Conservation (phyloP, 37 sponge, comb jelly and placozoan genomes). For the Beroe forskalii region DNA sequence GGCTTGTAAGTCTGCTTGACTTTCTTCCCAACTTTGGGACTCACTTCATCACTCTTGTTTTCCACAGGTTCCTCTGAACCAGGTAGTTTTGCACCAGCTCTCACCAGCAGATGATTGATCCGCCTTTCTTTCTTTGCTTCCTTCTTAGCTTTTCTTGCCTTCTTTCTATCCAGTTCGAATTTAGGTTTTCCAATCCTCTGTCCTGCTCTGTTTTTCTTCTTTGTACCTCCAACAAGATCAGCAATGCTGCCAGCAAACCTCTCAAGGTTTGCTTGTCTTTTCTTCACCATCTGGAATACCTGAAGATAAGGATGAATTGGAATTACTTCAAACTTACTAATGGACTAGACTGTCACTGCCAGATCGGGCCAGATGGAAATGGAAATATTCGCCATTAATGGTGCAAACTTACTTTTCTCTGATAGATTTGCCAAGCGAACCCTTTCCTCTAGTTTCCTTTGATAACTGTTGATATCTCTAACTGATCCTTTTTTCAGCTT, state of each 20-base stretch:
- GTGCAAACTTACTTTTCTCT: background rate
- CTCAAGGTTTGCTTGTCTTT: constrained; percentile 60
- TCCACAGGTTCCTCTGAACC: background rate
- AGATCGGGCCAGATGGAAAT: too few species aligned
- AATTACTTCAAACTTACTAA: too few species aligned
- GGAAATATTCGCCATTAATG: too few species aligned
- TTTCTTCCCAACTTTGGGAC: background rate
- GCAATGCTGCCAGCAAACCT: constrained; percentile 48
- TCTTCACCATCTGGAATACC: constrained; percentile 53
- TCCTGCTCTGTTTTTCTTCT: constrained; percentile 35
- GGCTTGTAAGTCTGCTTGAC: background rate
- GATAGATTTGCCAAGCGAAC: background rate
- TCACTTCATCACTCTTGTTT: background rate
- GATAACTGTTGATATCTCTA: constrained; percentile 44
- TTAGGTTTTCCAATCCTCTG: constrained; percentile 57
- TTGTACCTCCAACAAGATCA: constrained; percentile 30
- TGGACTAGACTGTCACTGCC: too few species aligned
- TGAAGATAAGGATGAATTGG: too few species aligned
- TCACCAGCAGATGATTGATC: constrained; percentile 26
- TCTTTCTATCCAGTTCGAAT: constrained; percentile 37
- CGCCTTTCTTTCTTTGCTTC: constrained; percentile 39
- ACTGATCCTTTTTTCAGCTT: constrained; percentile 16
- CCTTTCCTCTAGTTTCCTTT: constrained; percentile 14
- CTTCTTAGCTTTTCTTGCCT: constrained; percentile 21
- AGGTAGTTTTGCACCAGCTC: constrained; percentile 59